Evolutionary conservation across 2,113 vertebrate species (phyloP), one percentile per base, ranked within the genome.

Genomic region (Calypte anna): DNA sequence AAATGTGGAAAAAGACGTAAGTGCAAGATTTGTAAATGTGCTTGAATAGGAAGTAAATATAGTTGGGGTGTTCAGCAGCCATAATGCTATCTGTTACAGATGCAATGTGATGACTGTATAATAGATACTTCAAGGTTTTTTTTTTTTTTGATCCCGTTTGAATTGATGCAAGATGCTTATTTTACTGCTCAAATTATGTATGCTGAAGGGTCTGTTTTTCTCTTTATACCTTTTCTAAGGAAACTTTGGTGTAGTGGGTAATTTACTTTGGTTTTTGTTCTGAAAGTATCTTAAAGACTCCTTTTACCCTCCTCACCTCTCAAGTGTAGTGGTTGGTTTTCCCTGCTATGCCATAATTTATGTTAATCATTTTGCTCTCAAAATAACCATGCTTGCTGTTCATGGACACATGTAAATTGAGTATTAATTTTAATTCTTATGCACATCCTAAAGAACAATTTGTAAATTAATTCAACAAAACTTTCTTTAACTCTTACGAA

Each of bases 1-100:
- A 68, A 82, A 28, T 79, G 9, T 67, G n/a, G 57, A 58, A 74
- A 72, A 64, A 89, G 31, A 58, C 14, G 10, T 40, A 75, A 73
- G 78, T 44, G 25, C 2, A 12, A 75, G 12, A 36, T 68, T 44
- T 89, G 9, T 55, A 24, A 91, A 44, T 2, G 6, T 0, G 0
- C 23, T 81, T 63, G 59, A 81, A 70, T 59, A 36, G 36, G 20
- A 92, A 88, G 46, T 36, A 92, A 67, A 48, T 63, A 17, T 48
- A 66, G 15, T 14, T 78, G 66, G 22, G 30, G 18, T 64, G 23
- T 85, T 89, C 31, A 72, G 43, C 48, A 75, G 1, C 62, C 6
- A 2, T 59, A 55, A 48, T 48, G 31, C 43, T 81, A 33, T 31
- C 25, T 72, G 7, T 82, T 88, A 51, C 0, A 6, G 74, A n/a